phyloP scores from a whole-genome alignment of 2,113 vertebrate species.

The Lepidothrix coronata region DNA sequence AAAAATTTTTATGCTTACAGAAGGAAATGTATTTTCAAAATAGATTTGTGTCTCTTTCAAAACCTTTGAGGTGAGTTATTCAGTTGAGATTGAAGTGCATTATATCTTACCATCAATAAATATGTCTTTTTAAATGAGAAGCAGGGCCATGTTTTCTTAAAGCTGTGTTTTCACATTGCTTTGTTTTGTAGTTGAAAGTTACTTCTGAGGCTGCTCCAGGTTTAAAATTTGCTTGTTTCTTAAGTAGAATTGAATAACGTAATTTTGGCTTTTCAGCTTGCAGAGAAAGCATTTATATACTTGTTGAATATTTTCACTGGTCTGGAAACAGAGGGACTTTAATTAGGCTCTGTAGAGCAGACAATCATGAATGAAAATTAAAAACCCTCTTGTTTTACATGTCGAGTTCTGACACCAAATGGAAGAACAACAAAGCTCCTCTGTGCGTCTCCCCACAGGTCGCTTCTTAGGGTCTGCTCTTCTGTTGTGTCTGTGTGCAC shows the following conservation, averaged over 20 bases:
- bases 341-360: background rate
- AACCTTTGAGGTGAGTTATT: background rate
- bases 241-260: background rate
- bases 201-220: background rate
- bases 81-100: background rate
- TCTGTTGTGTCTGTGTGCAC: background rate
- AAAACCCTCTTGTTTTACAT: background rate
- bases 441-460: background rate
- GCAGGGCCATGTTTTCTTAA: background rate
- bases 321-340: background rate
- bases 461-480: rapidly evolving
- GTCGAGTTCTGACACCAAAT: background rate
- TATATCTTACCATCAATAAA: constrained; percentile 11
- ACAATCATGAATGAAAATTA: background rate
- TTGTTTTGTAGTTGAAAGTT: background rate
- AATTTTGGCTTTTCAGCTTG: background rate
- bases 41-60: background rate
- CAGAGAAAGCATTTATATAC: background rate
- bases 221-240: background rate
- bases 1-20: background rate
- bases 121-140: constrained; percentile 8
- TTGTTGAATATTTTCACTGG: background rate
- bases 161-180: background rate
- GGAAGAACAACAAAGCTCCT: background rate
- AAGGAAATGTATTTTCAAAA: constrained; percentile 27